Evolutionary conservation across 2,888 invertebrate genomes (phyloP).

Genomic region (Drosophila sordidula): DNA sequence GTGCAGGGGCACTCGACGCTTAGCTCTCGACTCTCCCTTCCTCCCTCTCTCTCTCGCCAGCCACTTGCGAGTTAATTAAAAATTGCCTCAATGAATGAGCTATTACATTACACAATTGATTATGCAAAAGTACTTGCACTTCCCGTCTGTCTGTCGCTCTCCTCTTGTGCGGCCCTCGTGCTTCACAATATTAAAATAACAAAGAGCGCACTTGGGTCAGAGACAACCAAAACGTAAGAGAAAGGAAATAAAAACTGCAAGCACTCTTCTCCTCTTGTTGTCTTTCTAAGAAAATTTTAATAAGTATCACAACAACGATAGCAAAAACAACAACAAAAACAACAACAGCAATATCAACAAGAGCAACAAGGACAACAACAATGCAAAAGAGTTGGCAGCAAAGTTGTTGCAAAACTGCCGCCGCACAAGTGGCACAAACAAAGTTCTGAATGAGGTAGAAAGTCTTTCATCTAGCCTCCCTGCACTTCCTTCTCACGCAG

Average conservation of each 20-base stretch:
- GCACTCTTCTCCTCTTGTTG: conserved; percentile 42
- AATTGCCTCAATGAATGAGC: conserved; percentile 56
- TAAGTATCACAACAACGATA: conserved; percentile 51
- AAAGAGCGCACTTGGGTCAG: conserved; percentile 58
- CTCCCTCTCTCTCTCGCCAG: neutral
- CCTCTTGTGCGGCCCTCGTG: neutral
- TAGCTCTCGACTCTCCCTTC: neutral
- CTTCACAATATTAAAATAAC: conserved; percentile 56
- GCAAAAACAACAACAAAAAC: conserved; percentile 24
- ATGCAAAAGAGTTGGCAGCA: conserved; percentile 48
- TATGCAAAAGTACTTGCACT: conserved; percentile 52
- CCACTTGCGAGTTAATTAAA: conserved; percentile 60
- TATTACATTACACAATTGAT: conserved; percentile 67
- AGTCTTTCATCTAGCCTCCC: conserved; percentile 22
- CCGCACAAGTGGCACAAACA: conserved; percentile 61
- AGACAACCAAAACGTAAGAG: conserved; percentile 29
- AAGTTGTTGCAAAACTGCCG: conserved; percentile 60
- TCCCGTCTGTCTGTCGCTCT: conserved; percentile 23
- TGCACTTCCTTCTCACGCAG: conserved; percentile 23
- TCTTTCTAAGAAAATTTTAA: conserved; percentile 63
- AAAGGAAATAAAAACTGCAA: conserved; percentile 18
- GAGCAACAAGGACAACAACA: conserved; percentile 24
- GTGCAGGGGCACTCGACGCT: conserved; percentile 5
- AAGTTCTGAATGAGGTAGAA: conserved; percentile 60
- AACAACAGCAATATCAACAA: neutral